Base-by-base conservation (phyloP, 2,888 invertebrate species). In the Herminia tarsipennalis region DNA sequence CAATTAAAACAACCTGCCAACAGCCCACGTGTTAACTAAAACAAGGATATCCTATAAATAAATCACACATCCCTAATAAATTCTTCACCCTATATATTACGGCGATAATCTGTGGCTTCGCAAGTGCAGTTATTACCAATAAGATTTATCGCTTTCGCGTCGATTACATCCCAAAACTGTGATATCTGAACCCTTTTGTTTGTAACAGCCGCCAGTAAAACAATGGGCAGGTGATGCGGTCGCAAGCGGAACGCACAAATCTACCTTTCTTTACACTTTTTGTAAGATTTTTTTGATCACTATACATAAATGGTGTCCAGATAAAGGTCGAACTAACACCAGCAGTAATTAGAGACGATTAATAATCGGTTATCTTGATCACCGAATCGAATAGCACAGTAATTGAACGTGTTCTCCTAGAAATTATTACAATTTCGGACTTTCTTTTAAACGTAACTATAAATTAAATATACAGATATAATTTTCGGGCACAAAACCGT, bases 291-390 rank as follows among this genome's bases (percentile, higher is more conserved):
- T 88, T 88, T 86, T 78, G 61, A 54, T 56, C 51, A 53, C 62
- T 73, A 72, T 78, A 84, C 76, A 76, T 81, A 83, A 89, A 86
- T 85, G 85, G 87, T 89, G 91, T 89, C 82, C 86, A 84, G 87
- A 89, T 88, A 88, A 79, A 86, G 87, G 88, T 86, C 85, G 86
- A 81, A 81, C 88, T 86, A 91, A 91, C 90, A 91, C 91, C 90
- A 86, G 89, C 91, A 91, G 89, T 91, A 90, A 91, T 90, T 91
- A 91, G 88, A 70, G 82, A 79, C 88, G 82, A 90, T 91, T 91
- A 90, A 91, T 90, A 88, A 89, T 88, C 80, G 82, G 83, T 88
- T 91, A 91, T 91, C 91, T 91, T 81, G 90, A 90, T 90, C 83
- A 76, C 69, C 56, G 66, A 62, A 64, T 75, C 78, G 71, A 70